These are phyloP conservation scores for Xenopus laevis DNA, from an alignment of 2,113 vertebrate species.

Conservation along the genomic window DNA sequence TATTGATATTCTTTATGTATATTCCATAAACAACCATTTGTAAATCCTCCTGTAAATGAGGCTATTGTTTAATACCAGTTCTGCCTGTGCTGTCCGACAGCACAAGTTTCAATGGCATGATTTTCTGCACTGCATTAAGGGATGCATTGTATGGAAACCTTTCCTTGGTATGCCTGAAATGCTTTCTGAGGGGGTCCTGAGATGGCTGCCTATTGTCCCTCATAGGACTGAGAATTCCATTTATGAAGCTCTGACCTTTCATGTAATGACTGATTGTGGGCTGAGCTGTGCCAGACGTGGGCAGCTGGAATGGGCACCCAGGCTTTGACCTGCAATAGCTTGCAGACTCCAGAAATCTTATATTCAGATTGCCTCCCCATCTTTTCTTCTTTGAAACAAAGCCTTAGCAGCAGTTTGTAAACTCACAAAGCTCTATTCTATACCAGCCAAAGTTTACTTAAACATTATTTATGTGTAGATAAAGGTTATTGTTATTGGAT, in stretches of 20 bases:
- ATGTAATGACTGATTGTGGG: constrained; percentile 28
- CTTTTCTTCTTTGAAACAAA: background rate
- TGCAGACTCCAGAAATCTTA: constrained; percentile 8
- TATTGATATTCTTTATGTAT: no score
- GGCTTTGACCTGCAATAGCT: background rate
- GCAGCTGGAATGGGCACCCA: constrained; percentile 33
- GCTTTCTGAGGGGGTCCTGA: constrained; percentile 34
- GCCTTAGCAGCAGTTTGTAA: background rate
- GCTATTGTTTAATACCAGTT: background rate
- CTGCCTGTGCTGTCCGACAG: background rate
- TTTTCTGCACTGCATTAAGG: constrained; percentile 13
- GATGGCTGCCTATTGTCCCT: constrained; percentile 32
- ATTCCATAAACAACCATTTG: no score
- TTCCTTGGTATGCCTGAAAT: constrained; percentile 41
- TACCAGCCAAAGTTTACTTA: background rate
- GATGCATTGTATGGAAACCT: constrained; percentile 31
- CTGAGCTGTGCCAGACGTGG: constrained; percentile 31
- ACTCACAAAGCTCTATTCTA: background rate
- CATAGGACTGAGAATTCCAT: constrained; percentile 27
- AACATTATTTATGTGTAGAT: no score
- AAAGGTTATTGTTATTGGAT: no score
- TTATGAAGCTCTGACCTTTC: constrained; percentile 42
- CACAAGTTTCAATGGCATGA: constrained; percentile 11
- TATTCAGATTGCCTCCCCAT: no score
- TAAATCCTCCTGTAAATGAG: background rate